These are phyloP conservation scores for Aulostomus chinensis DNA, from an alignment of 2,797 vertebrate genomes.

Conservation along the genomic window DNA sequence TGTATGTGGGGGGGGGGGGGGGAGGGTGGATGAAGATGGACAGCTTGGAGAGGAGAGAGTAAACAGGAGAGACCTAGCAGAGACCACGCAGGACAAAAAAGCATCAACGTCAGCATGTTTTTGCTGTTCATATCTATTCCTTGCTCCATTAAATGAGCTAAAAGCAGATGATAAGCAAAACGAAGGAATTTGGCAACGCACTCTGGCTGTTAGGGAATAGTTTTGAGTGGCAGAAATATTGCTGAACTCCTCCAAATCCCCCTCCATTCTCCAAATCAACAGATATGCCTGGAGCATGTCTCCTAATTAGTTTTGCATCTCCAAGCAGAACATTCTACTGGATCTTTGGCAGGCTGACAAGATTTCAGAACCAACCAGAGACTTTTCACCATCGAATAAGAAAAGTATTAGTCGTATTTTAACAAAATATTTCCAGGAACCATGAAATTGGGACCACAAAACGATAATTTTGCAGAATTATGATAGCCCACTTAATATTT, in stretches of 20 bases:
- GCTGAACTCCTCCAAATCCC: slow-evolving; percentile 15
- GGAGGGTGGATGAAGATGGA: slow-evolving; percentile 61
- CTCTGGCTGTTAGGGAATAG: slow-evolving; percentile 38
- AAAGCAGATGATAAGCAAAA: slow-evolving; percentile 24
- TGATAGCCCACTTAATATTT: slow-evolving; percentile 24
- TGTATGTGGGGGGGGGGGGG: too few species aligned
- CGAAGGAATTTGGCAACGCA: slow-evolving; percentile 31
- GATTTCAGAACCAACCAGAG: slow-evolving; percentile 29
- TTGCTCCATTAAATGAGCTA: slow-evolving; percentile 16
- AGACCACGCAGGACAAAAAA: slow-evolving; percentile 27
- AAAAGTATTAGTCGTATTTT: slow-evolving; percentile 1
- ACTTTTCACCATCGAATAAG: slow-evolving; percentile 13
- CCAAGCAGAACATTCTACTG: slow-evolving; percentile 27
- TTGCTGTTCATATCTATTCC: slow-evolving; percentile 28
- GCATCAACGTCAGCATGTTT: slow-evolving; percentile 16
- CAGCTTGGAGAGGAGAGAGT: slow-evolving; percentile 39
- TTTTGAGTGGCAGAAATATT: slow-evolving; percentile 33
- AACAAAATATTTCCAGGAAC: slow-evolving; percentile 17
- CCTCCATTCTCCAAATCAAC: slow-evolving; percentile 39
- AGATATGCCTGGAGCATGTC: slow-evolving; percentile 44
- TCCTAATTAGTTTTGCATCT: slow-evolving; percentile 52
- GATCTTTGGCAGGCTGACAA: slow-evolving; percentile 32
- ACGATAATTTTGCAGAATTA: slow-evolving; percentile 18
- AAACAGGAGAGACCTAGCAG: slow-evolving; percentile 24
- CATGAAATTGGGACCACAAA: slow-evolving; percentile 13